Percentiles rank a stretch among this genome's conserved stretches.
These are phyloP conservation scores for Aplidium turbinatum DNA, from an alignment of 23 tunicate species.

Conservation along the genomic window DNA sequence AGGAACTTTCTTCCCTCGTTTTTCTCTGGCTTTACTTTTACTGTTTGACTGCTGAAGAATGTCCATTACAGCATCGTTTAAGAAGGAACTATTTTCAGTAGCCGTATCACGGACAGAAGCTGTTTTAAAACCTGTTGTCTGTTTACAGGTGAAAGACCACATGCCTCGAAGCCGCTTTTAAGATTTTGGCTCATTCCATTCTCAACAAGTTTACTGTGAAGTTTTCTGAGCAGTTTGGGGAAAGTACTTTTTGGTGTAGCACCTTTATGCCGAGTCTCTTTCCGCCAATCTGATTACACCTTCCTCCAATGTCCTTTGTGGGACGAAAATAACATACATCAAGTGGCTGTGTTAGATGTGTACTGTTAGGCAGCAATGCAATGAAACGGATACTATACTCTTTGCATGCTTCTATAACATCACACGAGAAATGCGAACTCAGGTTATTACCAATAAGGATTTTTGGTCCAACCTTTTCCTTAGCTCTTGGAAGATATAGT, in stretches of 20 bases:
- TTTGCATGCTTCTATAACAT: constrained; percentile 22
- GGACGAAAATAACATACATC: constrained; percentile 34
- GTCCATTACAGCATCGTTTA: constrained; percentile 21
- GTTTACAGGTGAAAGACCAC: constrained; percentile 12
- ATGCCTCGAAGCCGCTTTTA: constrained; percentile 7
- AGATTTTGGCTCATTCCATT: constrained; percentile 11
- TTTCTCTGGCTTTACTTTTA: background rate
- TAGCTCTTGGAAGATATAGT: constrained; percentile 10
- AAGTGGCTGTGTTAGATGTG: constrained; percentile 24
- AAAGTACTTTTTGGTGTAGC: constrained; percentile 2
- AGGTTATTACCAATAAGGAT: constrained; percentile 33
- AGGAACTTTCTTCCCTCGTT: constrained; percentile 10
- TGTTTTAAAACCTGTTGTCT: constrained; percentile 21
- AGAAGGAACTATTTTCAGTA: background rate
- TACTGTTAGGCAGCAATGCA: constrained; percentile 6
- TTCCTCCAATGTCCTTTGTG: constrained; percentile 16
- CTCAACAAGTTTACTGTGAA: constrained; percentile 1
- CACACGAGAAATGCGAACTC: constrained; percentile 19
- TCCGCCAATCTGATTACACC: constrained; percentile 18
- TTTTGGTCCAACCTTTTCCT: constrained; percentile 1
- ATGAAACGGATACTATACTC: constrained; percentile 22
- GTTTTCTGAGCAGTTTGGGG: constrained; percentile 2
- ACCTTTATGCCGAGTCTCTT: constrained; percentile 7
- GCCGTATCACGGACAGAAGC: no score
- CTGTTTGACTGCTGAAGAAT: constrained; percentile 3